Evolutionary conservation across 2,113 vertebrate genomes (phyloP).

Genomic region (Glaucidium brasilianum): DNA sequence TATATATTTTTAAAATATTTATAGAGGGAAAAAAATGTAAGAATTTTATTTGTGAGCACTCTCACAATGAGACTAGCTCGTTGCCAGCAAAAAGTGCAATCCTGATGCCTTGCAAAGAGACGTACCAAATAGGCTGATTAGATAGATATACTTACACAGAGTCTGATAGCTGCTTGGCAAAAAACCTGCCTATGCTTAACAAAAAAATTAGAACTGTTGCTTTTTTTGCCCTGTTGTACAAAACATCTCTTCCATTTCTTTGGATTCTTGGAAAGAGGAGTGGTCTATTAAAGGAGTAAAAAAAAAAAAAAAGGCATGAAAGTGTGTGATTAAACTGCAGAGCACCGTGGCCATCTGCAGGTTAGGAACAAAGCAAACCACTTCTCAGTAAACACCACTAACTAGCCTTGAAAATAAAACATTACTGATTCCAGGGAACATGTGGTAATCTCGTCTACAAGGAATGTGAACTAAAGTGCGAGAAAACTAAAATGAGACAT

Average conservation of each 20-base stretch:
- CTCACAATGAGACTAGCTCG: not conserved
- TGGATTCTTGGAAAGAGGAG: not conserved
- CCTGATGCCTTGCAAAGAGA: not conserved
- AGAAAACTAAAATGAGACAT: not conserved
- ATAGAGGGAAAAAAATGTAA: not conserved
- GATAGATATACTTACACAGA: not conserved
- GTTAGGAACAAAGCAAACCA: not conserved
- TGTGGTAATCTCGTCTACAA: not conserved
- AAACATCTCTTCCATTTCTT: not conserved
- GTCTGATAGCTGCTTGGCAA: not conserved
- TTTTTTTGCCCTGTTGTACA: not conserved
- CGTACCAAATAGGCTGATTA: not conserved
- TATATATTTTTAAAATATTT: not conserved
- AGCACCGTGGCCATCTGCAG: not conserved
- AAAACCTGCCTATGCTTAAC: not conserved
- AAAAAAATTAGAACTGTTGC: not conserved
- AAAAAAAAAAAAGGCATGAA: not conserved
- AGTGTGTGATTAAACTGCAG: not conserved
- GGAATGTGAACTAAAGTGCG: not conserved
- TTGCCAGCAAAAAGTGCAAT: not conserved
- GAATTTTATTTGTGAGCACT: not conserved
- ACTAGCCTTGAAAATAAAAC: constrained; percentile 8
- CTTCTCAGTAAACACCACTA: not conserved
- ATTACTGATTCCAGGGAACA: not conserved
- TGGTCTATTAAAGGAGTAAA: not conserved